Percentiles rank a stretch among this genome's conserved stretches.
Evolutionary conservation across 2,113 vertebrate species (phyloP).

Genomic region (Brachyhypopomus gauderio): DNA sequence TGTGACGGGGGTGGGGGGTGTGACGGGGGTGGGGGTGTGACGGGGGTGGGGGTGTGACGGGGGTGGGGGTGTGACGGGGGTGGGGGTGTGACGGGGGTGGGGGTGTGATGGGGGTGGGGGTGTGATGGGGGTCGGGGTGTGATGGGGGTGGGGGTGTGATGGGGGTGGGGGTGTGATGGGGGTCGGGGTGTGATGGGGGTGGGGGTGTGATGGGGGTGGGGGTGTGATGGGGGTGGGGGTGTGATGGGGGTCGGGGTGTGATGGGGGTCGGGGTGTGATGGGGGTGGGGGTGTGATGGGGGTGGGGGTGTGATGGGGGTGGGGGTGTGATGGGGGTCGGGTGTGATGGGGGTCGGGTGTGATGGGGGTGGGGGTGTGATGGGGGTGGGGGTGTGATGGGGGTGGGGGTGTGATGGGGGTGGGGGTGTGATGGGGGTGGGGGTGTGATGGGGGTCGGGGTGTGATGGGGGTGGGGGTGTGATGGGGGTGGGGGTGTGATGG

Average conservation of each 20-base stretch:
- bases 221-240: conserved; percentile 36
- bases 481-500: conserved; percentile 38
- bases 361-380: conserved; percentile 29
- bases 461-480: conserved; percentile 32
- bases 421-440: conserved; percentile 41
- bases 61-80: conserved; percentile 32
- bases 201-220: conserved; percentile 43
- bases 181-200: conserved; percentile 31
- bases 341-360: too few species aligned
- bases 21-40: conserved; percentile 39
- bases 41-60: conserved; percentile 30
- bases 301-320: conserved; percentile 32
- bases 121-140: too few species aligned
- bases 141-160: conserved; percentile 36
- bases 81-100: conserved; percentile 38
- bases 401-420: conserved; percentile 35
- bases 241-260: too few species aligned
- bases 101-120: conserved; percentile 41
- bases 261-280: conserved; percentile 35
- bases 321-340: too few species aligned
- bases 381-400: conserved; percentile 37
- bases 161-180: conserved; percentile 35
- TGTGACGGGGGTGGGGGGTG: too few species aligned
- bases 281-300: conserved; percentile 39
- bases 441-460: conserved; percentile 28